phyloP scores from a whole-genome alignment of 2,797 vertebrate genomes.

The Gastrophryne carolinensis region DNA sequence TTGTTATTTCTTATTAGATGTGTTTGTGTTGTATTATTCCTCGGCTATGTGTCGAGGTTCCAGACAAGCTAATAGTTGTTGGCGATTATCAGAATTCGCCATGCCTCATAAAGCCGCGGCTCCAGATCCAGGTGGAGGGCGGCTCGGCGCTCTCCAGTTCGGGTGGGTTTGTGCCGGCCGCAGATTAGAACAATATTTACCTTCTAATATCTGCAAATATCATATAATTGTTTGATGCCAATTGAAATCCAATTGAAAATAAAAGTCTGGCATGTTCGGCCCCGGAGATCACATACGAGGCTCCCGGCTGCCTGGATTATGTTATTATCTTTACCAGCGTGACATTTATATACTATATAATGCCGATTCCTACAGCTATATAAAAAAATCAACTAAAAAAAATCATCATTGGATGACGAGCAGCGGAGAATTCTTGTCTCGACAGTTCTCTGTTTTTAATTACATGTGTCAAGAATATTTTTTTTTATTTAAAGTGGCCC shows the following conservation, averaged over 20 bases:
- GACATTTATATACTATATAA: background rate
- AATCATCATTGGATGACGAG: too few relatives aligned
- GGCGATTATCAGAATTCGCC: background rate
- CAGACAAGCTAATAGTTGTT: background rate
- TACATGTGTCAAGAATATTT: too few relatives aligned
- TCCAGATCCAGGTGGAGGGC: background rate
- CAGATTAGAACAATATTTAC: constrained; percentile 48
- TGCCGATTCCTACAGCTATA: background rate
- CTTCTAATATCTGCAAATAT: constrained; percentile 43
- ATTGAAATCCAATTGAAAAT: constrained; percentile 46
- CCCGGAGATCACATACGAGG: background rate
- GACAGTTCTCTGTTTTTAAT: too few relatives aligned
- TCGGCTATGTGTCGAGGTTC: background rate
- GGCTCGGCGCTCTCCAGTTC: background rate
- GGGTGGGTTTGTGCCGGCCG: constrained; percentile 1
- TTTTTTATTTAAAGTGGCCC: too few relatives aligned
- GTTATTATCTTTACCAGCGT: background rate
- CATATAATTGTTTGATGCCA: constrained; percentile 46
- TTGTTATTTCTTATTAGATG: too few relatives aligned
- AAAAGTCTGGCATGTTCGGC: constrained; percentile 27
- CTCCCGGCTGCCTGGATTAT: background rate
- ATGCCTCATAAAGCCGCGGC: background rate
- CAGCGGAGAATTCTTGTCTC: too few relatives aligned
- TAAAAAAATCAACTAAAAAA: background rate
- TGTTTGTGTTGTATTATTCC: too few relatives aligned